Base-by-base conservation (phyloP, 1,140 invertebrate species). In the Orius insidiosus region DNA sequence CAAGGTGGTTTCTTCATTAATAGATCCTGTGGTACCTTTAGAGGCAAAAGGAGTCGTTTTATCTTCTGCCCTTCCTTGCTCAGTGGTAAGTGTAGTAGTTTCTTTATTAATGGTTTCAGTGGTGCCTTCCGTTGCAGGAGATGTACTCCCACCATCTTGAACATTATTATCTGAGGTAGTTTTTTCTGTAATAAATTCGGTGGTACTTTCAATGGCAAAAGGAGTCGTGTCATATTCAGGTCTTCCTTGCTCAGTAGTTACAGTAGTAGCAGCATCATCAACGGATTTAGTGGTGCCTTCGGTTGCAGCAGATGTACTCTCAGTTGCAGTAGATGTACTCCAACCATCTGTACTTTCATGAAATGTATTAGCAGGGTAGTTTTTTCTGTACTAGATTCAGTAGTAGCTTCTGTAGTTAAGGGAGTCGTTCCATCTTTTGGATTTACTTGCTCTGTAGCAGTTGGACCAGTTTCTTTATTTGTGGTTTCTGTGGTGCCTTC, bases 251-350 rank as follows among this genome's bases (percentile, higher is more conserved):
- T n/a, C n/a, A n/a, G n/a, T n/a, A n/a, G n/a, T n/a, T 44, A 19
- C 41, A n/a, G 50, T 37, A 15, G 46, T 51, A 24, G 14, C 14
- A 36, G 32, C 24, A 36, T 43, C 43, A 35, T 16, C 39, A 43
- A 13, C 19, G 24, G n/a, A 39, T 19, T 48, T 37, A 7, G 52
- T 53, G 14, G 48, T 48, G 39, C 30, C 52, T 53, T 51, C 48
- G 4, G 38, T 47, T 39, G 30, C 18, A 31, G 11, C 46, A 45
- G 46, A 45, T 46, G 15, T 31, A 14, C 24, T 32, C 33, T 34
- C 9, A 36, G 39, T 47, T 48, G 33, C n/a, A n/a, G n/a, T n/a
- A 19, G 16, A 47, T n/a, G 24, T 19, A 31, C 16, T 41, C 16
- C 19, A 31, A 33, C 42, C 41, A 47, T 40, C 24, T 33, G 33